Evolutionary conservation across 2,888 invertebrate species (phyloP).

Genomic region (Megamerina dolium): DNA sequence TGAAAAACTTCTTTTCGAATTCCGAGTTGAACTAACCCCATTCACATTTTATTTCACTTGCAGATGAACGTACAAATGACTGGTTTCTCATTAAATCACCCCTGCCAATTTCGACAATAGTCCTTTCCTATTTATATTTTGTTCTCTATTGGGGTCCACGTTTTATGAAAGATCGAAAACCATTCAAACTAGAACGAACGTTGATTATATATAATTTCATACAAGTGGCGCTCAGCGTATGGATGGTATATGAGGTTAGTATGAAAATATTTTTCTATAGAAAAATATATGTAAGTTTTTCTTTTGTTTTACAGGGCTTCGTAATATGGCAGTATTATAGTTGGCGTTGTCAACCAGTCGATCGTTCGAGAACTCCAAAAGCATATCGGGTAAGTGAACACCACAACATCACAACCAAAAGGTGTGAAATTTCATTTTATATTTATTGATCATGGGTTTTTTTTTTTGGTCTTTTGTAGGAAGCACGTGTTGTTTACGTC

Average conservation of each 20-base stretch:
- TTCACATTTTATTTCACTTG: neutral
- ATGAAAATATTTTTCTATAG: neutral
- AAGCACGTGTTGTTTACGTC: constrained; percentile 68
- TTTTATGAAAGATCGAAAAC: constrained; percentile 81
- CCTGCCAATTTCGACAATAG: constrained; percentile 60
- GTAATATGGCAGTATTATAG: constrained; percentile 69
- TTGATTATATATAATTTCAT: constrained; percentile 81
- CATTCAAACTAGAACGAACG: constrained; percentile 71
- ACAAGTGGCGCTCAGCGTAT: constrained; percentile 78
- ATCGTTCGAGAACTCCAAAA: constrained; percentile 67
- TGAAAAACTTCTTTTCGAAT: no score
- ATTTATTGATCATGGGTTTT: neutral
- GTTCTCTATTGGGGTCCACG: constrained; percentile 73
- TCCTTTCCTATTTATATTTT: constrained; percentile 66
- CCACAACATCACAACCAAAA: neutral
- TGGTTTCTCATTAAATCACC: constrained; percentile 67
- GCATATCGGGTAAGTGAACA: constrained; percentile 66
- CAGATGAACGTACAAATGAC: constrained; percentile 60
- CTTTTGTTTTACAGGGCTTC: constrained; percentile 54
- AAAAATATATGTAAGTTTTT: neutral
- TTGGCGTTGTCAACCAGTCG: constrained; percentile 88
- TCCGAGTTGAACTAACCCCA: neutral
- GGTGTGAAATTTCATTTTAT: neutral
- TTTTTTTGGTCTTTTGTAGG: constrained; percentile 46
- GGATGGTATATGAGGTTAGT: constrained; percentile 57